Evolutionary conservation across 2,797 vertebrate species (phyloP).

Genomic region (Enteromius trimaculatus): DNA sequence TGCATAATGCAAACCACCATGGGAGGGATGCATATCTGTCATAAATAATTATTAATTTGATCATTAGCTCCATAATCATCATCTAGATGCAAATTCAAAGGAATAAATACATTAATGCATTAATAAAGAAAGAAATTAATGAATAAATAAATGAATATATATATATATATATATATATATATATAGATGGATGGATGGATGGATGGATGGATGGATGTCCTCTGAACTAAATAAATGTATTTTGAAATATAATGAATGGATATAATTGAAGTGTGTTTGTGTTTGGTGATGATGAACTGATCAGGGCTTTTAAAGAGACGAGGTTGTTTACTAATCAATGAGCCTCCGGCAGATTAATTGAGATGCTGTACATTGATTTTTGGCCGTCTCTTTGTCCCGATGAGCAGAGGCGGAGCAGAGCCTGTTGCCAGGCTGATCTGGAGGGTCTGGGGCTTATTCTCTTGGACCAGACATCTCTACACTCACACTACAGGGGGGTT

Average conservation of each 20-base stretch:
- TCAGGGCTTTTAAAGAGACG: slow-evolving; percentile 84
- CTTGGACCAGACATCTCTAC: background rate
- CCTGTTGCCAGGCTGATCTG: background rate
- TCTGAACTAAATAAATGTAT: background rate
- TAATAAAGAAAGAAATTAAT: background rate
- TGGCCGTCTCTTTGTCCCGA: background rate
- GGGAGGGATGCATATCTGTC: slow-evolving; percentile 71
- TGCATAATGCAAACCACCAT: slow-evolving; percentile 74
- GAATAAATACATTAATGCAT: background rate
- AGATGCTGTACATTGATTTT: slow-evolving; percentile 84
- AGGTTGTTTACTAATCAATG: slow-evolving; percentile 84
- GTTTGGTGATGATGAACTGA: slow-evolving; percentile 81
- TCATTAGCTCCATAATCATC: slow-evolving; percentile 69
- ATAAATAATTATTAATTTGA: slow-evolving; percentile 77
- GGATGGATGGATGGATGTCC: too few relatives aligned
- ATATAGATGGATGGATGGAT: slow-evolving; percentile 33
- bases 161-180: background rate
- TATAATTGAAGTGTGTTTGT: slow-evolving; percentile 38
- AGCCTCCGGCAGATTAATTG: slow-evolving; percentile 82
- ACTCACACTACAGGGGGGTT: background rate
- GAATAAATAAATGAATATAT: slow-evolving; percentile 20
- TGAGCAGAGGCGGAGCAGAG: background rate
- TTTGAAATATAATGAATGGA: background rate
- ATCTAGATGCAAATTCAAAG: background rate
- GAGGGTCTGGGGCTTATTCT: background rate